These are phyloP conservation scores for Bibio marci DNA, from an alignment of 2,888 invertebrate genomes.

Conservation along the genomic window DNA sequence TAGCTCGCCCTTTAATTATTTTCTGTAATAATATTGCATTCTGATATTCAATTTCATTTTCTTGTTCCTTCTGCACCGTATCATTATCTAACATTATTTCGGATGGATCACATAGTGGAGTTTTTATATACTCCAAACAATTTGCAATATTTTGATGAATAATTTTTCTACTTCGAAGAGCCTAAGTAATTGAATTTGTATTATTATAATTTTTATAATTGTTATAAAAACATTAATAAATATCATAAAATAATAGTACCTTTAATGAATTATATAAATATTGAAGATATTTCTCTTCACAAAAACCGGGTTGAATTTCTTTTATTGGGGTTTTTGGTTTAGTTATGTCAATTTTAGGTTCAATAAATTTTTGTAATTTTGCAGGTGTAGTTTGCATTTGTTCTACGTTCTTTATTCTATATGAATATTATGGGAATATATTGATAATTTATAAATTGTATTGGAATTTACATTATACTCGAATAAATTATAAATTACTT, in stretches of 20 bases:
- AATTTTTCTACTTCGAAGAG: constrained; percentile 15
- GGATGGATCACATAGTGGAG: too few species aligned
- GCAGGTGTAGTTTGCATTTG: constrained; percentile 18
- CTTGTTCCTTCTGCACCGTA: constrained; percentile 16
- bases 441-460: neutral
- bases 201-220: constrained; percentile 2
- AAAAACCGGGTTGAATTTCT: constrained; percentile 24
- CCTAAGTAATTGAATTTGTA: constrained; percentile 10
- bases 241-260: too few species aligned
- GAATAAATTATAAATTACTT: constrained; percentile 2
- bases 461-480: too few species aligned
- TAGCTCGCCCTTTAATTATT: constrained; percentile 49
- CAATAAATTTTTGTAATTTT: constrained; percentile 18
- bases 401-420: too few species aligned
- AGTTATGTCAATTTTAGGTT: constrained; percentile 24
- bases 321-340: constrained; percentile 15
- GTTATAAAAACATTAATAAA: too few species aligned
- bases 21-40: constrained; percentile 44
- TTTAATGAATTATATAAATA: constrained; percentile 21
- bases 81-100: constrained; percentile 1
- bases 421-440: neutral
- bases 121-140: too few species aligned
- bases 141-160: constrained; percentile 9
- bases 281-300: constrained; percentile 20
- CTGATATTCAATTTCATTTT: constrained; percentile 32